phyloP scores from a whole-genome alignment of 23 tunicate species.

The Oikopleura albicans region DNA sequence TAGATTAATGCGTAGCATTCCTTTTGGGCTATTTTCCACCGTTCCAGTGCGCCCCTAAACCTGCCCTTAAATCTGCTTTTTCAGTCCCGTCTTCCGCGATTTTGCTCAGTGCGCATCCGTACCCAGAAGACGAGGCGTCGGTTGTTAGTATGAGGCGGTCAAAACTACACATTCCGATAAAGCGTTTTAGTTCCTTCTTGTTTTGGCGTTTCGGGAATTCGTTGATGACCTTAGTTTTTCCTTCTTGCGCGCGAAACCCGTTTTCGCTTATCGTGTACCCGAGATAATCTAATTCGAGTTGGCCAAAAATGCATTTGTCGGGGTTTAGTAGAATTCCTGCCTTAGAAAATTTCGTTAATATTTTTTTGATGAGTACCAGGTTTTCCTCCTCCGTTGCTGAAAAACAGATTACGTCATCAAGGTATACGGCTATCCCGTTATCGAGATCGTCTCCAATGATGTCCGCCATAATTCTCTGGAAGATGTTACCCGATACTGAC shows the following conservation, averaged over 20 bases:
- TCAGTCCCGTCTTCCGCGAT: neutral
- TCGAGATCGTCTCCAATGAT: neutral
- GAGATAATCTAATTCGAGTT: neutral
- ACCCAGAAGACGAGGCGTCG: neutral
- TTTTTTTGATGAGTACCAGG: neutral
- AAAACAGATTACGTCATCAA: neutral
- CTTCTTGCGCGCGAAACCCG: neutral
- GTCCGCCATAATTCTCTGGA: neutral
- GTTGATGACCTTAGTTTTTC: neutral
- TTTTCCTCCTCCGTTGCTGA: neutral
- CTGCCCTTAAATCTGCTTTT: neutral
- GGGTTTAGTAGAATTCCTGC: neutral
- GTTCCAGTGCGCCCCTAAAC: neutral
- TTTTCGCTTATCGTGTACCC: neutral
- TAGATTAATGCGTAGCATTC: neutral
- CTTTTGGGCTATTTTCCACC: neutral
- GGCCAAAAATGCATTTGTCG: neutral
- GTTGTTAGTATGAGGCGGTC: neutral
- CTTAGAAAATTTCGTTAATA: neutral
- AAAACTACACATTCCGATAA: neutral
- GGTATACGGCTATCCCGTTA: neutral
- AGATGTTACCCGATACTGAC: neutral
- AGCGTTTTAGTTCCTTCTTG: neutral
- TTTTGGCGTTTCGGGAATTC: neutral
- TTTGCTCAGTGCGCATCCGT: neutral